These are phyloP conservation scores for Eulacestoma nigropectus DNA, from an alignment of 2,113 vertebrate species.

Conservation along the genomic window DNA sequence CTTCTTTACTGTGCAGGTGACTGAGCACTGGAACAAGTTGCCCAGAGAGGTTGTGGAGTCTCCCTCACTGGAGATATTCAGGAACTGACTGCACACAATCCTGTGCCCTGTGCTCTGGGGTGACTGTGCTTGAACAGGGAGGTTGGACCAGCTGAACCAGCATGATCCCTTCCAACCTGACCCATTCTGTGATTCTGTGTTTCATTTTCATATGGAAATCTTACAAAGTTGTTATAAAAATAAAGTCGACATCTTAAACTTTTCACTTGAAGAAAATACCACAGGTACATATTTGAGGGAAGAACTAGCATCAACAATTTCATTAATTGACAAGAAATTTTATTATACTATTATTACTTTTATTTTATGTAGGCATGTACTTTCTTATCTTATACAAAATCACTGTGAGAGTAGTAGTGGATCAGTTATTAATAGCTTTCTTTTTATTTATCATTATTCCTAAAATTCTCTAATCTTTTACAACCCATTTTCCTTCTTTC, in stretches of 20 bases:
- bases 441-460: background rate
- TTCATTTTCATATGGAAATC: background rate
- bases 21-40: no score
- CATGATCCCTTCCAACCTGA: background rate
- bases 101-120: no score
- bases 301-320: background rate
- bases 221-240: background rate
- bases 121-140: background rate
- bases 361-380: background rate
- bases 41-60: background rate
- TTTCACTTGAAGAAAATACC: background rate
- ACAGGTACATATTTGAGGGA: background rate
- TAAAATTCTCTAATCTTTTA: background rate
- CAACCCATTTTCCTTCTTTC: background rate
- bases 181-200: background rate
- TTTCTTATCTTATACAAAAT: background rate
- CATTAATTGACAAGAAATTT: background rate
- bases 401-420: background rate
- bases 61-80: background rate
- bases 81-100: background rate
- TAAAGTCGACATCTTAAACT: background rate
- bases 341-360: background rate
- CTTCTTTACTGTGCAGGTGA: background rate
- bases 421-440: background rate
- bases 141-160: background rate